These are phyloP conservation scores for Myodes glareolus DNA, from an alignment of 2,113 vertebrate species.

Conservation along the genomic window DNA sequence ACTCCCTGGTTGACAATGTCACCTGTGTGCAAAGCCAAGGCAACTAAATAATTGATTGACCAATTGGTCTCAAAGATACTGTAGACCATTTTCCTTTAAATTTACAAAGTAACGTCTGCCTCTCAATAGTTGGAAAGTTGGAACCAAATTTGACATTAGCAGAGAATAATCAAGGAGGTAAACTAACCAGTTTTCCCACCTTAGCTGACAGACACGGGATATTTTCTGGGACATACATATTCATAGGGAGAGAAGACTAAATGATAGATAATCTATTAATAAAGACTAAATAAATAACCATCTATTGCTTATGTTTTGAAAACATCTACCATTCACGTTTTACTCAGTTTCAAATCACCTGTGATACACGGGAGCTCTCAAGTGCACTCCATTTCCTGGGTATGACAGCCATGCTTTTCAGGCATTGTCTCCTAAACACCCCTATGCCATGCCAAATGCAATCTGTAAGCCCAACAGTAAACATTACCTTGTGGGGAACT, in stretches of 20 bases:
- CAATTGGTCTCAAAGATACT: neutral
- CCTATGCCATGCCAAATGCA: neutral
- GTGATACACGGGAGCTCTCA: neutral
- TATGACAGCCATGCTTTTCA: neutral
- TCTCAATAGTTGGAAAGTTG: neutral
- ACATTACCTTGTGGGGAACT: neutral
- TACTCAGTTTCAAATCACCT: neutral
- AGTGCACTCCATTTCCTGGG: neutral
- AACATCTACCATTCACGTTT: neutral
- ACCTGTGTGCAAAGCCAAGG: neutral
- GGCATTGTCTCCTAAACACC: too few species aligned
- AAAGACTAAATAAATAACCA: neutral
- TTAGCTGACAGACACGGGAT: neutral
- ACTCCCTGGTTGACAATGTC: conserved; percentile 18
- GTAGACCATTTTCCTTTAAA: neutral
- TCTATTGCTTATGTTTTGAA: neutral
- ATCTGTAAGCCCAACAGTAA: neutral
- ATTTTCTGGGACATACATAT: neutral
- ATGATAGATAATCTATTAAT: neutral
- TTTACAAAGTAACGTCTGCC: neutral
- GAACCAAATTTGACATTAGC: neutral
- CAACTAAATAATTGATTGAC: neutral
- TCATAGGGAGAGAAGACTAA: neutral
- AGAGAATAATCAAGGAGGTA: neutral
- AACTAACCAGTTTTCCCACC: neutral